Evolutionary conservation across 2,888 invertebrate genomes (phyloP).

Genomic region (Siphonodentalium dalli): DNA sequence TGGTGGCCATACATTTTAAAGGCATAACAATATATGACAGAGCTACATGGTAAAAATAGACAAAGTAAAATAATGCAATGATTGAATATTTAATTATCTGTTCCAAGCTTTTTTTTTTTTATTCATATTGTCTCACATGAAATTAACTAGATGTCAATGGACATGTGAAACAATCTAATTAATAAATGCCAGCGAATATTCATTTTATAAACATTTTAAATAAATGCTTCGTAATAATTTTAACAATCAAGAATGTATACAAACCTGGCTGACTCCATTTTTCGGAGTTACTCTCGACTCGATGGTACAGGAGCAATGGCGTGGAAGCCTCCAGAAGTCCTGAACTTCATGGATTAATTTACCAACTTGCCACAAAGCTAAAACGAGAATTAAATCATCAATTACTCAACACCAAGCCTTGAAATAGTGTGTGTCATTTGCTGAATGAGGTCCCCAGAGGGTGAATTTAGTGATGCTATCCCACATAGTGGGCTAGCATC

Average conservation of each 20-base stretch:
- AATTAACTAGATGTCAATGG: neutral
- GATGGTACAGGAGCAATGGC: constrained; percentile 74
- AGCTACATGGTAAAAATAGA: too few species aligned
- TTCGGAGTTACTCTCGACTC: constrained; percentile 39
- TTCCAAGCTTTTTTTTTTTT: too few species aligned
- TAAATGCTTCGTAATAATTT: too few species aligned
- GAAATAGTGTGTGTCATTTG: too few species aligned
- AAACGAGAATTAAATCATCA: constrained; percentile 20
- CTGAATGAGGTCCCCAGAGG: too few species aligned
- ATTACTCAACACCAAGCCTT: too few species aligned
- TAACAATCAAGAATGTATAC: neutral
- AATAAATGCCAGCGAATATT: neutral
- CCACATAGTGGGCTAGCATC: too few species aligned
- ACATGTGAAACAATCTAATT: neutral
- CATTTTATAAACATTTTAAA: neutral
- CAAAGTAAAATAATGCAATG: too few species aligned
- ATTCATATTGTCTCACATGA: neutral
- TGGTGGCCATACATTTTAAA: too few species aligned
- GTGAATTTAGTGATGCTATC: too few species aligned
- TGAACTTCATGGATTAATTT: constrained; percentile 80
- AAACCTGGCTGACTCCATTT: constrained; percentile 54
- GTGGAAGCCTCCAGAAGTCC: constrained; percentile 79
- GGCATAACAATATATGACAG: too few species aligned
- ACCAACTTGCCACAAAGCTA: constrained; percentile 65
- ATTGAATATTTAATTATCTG: too few species aligned